Base-by-base conservation (phyloP, 2,888 invertebrate species). In the Drosophila niveifrons region DNA sequence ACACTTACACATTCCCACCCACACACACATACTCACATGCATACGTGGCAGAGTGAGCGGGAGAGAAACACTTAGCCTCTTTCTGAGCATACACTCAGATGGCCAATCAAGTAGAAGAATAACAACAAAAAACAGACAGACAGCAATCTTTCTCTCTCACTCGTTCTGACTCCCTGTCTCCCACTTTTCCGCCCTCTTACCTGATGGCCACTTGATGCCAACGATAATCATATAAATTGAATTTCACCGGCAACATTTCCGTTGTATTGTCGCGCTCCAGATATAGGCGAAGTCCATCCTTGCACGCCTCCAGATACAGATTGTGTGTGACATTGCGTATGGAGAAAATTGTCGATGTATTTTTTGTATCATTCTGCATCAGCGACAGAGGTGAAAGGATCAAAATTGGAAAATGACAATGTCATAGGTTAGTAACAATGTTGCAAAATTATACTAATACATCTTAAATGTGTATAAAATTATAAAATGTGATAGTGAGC, bases 161-260 rank as follows among this genome's bases (percentile, higher is more conserved):
- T 29, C 7, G 6, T 55, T 31, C 15, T 36, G 11, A 10, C 44
- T 9, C 2, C 8, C 43, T 7, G 3, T 11, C 23, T 34, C 6
- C n/a, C 29, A 66, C 89, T 31, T 3, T 10, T 23, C 67, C 91
- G 23, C 23, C 17, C 34, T 68, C 91, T 87, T 85, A 92, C 92
- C 92, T 92, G 88, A 92, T 91, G 78, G 92, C 91, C 84, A 92
- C 91, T 90, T 92, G 92, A 91, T 92, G 92, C 92, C 92, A 92
- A 66, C 90, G 92, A 84, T 91, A 91, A 89, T 92, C 92, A 88
- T 91, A 92, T 86, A 92, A 90, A 90, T 92, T 90, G 76, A 92
- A 91, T 90, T 92, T 92, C 73, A 92, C 90, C 72, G 92, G 91
- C 80, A 92, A 85, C 92, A 92, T 92, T 91, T 92, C 92, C 75